Evolutionary conservation across 2,113 vertebrate species (phyloP).

Genomic region (Ursus arctos): DNA sequence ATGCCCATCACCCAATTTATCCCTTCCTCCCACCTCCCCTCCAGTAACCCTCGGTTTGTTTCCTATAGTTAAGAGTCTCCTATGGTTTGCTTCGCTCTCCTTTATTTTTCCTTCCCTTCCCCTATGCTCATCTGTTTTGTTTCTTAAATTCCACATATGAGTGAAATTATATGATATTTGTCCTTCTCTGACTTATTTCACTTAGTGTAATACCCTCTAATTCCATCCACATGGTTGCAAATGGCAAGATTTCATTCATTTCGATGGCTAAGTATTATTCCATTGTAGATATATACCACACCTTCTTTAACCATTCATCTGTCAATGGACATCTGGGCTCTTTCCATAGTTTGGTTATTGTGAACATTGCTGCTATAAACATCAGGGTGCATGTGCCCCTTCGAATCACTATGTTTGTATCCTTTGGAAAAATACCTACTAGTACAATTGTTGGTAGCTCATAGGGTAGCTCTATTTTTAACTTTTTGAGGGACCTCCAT

Average conservation of each 20-base stretch:
- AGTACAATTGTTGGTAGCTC: not conserved
- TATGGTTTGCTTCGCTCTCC: not conserved
- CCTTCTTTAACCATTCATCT: too few species aligned
- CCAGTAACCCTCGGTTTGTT: not conserved
- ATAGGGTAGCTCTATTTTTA: not conserved
- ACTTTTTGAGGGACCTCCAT: not conserved
- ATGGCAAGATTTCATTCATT: not conserved
- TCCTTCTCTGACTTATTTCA: not conserved
- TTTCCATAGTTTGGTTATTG: too few species aligned
- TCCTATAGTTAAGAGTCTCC: not conserved
- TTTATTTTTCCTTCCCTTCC: not conserved
- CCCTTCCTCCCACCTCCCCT: not conserved
- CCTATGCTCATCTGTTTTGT: not conserved
- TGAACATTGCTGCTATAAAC: not conserved
- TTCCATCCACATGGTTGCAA: not conserved
- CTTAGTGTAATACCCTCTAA: not conserved
- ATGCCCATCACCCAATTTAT: not conserved
- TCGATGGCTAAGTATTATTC: not conserved
- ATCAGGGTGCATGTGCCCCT: not conserved
- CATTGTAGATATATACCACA: not conserved
- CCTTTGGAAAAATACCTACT: not conserved
- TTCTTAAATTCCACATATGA: not conserved
- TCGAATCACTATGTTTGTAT: not conserved
- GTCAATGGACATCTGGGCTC: too few species aligned
- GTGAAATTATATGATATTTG: not conserved